Conservation (phyloP, 2,797 vertebrate genomes). For the Characodon lateralis region DNA sequence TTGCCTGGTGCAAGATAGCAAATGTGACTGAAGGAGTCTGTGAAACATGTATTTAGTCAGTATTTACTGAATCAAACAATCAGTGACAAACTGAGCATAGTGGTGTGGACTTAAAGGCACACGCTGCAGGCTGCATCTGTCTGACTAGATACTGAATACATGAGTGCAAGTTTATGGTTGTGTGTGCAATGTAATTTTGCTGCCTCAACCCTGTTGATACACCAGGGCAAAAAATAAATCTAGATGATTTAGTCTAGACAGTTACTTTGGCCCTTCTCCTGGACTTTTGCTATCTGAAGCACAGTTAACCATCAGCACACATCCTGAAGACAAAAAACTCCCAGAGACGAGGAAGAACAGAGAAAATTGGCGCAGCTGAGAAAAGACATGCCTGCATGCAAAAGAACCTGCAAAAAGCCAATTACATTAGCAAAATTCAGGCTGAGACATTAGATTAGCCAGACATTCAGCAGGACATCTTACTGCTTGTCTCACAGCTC, state of each 20-base stretch:
- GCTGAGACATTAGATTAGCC: constrained; percentile 63
- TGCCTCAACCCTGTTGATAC: constrained; percentile 10
- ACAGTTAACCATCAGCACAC: constrained; percentile 35
- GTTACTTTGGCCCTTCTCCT: constrained; percentile 36
- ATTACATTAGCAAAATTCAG: constrained; percentile 45
- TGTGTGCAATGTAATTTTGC: constrained; percentile 48
- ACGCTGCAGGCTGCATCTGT: constrained; percentile 46
- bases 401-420: constrained; percentile 21
- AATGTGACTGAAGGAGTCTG: constrained; percentile 12
- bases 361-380: not conserved
- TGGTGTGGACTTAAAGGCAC: constrained; percentile 9
- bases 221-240: not conserved
- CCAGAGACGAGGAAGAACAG: constrained; percentile 8
- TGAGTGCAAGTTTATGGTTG: constrained; percentile 17
- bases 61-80: constrained; percentile 33
- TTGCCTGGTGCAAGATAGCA: constrained; percentile 43
- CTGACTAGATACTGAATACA: not conserved
- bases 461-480: constrained; percentile 56
- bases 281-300: not conserved
- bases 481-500: constrained; percentile 49
- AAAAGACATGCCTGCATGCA: constrained; percentile 16
- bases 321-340: constrained; percentile 24
- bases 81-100: constrained; percentile 25
- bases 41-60: constrained; percentile 31
- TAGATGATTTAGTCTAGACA: constrained; percentile 21